These are phyloP conservation scores for Dolichotis patagonum DNA, from an alignment of 2,113 vertebrate species.

Conservation along the genomic window DNA sequence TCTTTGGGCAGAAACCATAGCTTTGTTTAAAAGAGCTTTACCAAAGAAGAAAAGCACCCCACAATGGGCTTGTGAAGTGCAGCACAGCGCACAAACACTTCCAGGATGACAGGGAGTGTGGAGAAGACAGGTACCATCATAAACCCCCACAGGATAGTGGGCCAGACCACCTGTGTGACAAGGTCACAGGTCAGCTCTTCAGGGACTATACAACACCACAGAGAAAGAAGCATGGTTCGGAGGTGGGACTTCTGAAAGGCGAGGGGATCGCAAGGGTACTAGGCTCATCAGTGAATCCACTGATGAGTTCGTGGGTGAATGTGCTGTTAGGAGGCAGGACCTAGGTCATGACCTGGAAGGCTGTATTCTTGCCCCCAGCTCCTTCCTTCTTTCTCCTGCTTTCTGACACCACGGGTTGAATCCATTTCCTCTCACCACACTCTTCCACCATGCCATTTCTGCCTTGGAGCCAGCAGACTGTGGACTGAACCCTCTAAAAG, in stretches of 20 bases:
- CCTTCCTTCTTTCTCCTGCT: background rate
- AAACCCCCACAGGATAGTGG: background rate
- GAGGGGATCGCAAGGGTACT: background rate
- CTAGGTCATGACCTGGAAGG: background rate
- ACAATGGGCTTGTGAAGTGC: background rate
- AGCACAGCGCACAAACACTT: background rate
- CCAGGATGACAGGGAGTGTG: background rate
- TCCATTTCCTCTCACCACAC: background rate
- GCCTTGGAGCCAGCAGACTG: background rate
- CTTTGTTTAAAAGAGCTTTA: background rate
- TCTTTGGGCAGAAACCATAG: background rate
- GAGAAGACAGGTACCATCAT: background rate
- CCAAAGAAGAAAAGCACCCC: background rate
- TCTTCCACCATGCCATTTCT: background rate
- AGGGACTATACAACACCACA: background rate
- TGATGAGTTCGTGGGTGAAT: background rate
- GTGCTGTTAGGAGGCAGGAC: background rate
- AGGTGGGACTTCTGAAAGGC: background rate
- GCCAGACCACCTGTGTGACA: background rate
- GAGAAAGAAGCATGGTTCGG: background rate
- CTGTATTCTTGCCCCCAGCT: background rate
- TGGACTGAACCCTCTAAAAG: background rate
- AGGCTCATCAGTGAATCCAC: background rate
- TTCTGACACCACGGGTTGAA: background rate
- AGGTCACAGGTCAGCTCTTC: background rate